Conservation (phyloP, 2,797 vertebrate genomes). For the Notolabrus celidotus region DNA sequence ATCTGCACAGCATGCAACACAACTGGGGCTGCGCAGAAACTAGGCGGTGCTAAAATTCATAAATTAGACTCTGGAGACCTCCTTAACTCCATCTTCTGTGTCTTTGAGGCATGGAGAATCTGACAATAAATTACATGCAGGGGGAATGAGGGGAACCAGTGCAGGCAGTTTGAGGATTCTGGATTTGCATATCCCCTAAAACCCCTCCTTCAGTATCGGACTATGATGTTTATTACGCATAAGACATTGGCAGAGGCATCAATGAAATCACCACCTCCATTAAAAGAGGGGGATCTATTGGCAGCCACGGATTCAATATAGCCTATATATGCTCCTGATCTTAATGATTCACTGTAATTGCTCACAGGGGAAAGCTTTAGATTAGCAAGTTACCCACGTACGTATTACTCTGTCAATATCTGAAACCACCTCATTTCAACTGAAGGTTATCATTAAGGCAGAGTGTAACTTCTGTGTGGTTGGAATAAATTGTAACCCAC, state of each 20-base stretch:
- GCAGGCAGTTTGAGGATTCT: conserved; percentile 38
- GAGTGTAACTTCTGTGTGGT: conserved; percentile 32
- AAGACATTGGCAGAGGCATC: conserved; percentile 47
- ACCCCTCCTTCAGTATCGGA: conserved; percentile 24
- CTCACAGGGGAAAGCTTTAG: conserved; percentile 55
- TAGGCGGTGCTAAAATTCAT: conserved; percentile 70
- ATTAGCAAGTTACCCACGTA: conserved; percentile 58
- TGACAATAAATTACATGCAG: conserved; percentile 72
- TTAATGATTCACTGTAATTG: conserved; percentile 63
- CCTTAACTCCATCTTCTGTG: conserved; percentile 72
- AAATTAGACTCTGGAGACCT: conserved; percentile 83
- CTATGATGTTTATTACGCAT: conserved; percentile 45
- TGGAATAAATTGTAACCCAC: conserved; percentile 37
- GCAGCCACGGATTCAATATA: conserved; percentile 32
- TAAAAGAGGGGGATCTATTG: conserved; percentile 35
- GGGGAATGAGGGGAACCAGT: conserved; percentile 47
- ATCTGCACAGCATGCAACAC: conserved; percentile 45
- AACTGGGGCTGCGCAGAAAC: conserved; percentile 58
- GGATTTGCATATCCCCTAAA: conserved; percentile 59
- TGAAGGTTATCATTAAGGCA: conserved; percentile 44
- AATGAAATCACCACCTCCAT: conserved; percentile 36
- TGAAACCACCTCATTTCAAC: conserved; percentile 49
- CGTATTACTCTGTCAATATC: conserved; percentile 62
- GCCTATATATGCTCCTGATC: conserved; percentile 34
- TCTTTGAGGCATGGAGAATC: conserved; percentile 71